Conservation (phyloP, 2,888 invertebrate species). For the Melitaea athalia region DNA sequence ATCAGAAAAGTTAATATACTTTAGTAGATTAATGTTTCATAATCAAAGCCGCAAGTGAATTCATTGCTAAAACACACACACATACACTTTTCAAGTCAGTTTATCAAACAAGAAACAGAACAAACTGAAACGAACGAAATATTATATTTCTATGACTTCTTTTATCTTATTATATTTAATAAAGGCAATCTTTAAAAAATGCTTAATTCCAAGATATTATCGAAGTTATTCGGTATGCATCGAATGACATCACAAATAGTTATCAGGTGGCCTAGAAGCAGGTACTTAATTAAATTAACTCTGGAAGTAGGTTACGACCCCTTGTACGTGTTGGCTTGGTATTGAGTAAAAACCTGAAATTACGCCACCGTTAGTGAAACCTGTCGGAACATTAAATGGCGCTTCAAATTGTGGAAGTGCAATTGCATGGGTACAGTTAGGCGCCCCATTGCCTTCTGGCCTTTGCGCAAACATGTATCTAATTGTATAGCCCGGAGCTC, state of each 20-base stretch:
- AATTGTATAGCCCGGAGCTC: constrained; percentile 33
- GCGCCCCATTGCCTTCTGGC: constrained; percentile 34
- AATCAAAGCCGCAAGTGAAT: too few species aligned
- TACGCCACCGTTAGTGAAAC: constrained; percentile 38
- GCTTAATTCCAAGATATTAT: background rate
- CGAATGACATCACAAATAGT: constrained; percentile 23
- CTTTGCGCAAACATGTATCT: constrained; percentile 36
- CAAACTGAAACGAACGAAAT: too few species aligned
- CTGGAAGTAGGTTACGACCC: constrained; percentile 32
- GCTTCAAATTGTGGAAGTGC: constrained; percentile 35
- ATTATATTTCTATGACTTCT: too few species aligned
- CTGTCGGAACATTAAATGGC: constrained; percentile 38
- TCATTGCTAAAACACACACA: too few species aligned
- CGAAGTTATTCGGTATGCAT: background rate
- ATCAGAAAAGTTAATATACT: too few species aligned
- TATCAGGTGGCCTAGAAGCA: constrained; percentile 26
- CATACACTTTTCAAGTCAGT: too few species aligned
- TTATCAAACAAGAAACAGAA: too few species aligned
- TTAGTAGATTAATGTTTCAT: too few species aligned
- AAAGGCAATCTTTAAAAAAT: background rate
- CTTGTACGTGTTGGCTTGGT: constrained; percentile 26
- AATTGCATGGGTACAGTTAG: constrained; percentile 36
- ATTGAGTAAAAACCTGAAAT: constrained; percentile 41
- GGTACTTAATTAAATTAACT: constrained; percentile 35
- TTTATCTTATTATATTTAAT: too few species aligned